Evolutionary conservation across 2,113 vertebrate species (phyloP).

Genomic region (Calidris pygmaea): DNA sequence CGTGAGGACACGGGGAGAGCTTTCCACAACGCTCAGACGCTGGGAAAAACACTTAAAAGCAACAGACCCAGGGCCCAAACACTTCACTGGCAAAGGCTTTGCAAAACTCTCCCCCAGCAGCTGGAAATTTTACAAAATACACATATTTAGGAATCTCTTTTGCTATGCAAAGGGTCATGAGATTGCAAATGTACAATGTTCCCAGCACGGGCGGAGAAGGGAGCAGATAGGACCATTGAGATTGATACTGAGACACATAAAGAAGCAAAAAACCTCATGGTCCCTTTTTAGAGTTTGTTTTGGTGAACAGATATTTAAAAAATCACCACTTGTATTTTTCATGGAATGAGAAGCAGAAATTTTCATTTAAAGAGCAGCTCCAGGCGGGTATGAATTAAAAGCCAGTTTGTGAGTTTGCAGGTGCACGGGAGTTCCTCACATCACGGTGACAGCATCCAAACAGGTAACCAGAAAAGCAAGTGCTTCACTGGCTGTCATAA

Average conservation of each 20-base stretch:
- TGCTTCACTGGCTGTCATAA: not conserved
- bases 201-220: not conserved
- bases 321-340: not conserved
- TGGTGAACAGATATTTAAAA: not conserved
- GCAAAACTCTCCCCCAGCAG: not conserved
- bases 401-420: too few species aligned
- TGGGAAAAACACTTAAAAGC: not conserved
- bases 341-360: not conserved
- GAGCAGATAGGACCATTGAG: not conserved
- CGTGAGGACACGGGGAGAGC: not conserved
- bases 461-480: not conserved
- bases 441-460: rapidly evolving
- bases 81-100: not conserved
- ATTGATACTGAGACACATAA: not conserved
- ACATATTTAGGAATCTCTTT: not conserved
- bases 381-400: not conserved
- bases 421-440: not conserved
- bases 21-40: rapidly evolving
- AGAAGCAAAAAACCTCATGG: not conserved
- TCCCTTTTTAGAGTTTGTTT: not conserved
- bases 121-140: not conserved
- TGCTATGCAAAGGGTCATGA: not conserved
- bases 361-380: not conserved
- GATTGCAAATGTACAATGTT: not conserved
- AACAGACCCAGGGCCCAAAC: not conserved